These are phyloP conservation scores for Natator depressus DNA, from an alignment of 2,113 vertebrate species.

Conservation along the genomic window DNA sequence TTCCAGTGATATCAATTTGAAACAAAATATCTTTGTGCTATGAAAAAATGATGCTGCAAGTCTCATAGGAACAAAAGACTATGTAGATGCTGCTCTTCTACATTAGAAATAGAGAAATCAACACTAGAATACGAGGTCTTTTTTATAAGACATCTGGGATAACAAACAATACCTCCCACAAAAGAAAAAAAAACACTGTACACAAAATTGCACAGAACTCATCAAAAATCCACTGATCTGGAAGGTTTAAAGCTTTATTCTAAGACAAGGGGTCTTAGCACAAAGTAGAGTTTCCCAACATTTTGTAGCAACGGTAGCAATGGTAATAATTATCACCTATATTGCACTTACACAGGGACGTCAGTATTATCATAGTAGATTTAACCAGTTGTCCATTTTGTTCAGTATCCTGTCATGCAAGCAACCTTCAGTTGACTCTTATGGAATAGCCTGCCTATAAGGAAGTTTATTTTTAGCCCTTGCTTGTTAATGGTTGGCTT, in stretches of 20 bases:
- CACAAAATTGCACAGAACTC: neutral
- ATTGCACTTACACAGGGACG: neutral
- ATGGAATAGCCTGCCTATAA: neutral
- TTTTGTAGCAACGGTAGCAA: neutral
- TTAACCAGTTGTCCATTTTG: neutral
- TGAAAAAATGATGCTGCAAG: neutral
- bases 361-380: neutral
- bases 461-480: neutral
- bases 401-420: neutral
- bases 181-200: neutral
- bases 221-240: neutral
- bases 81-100: neutral
- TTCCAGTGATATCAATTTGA: neutral
- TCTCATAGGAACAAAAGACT: neutral
- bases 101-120: neutral
- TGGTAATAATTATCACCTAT: neutral
- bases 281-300: neutral
- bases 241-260: neutral
- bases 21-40: conserved; percentile 3
- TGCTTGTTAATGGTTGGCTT: neutral
- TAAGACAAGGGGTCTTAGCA: neutral
- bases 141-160: neutral
- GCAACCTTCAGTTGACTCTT: neutral
- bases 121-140: neutral
- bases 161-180: neutral